Base-by-base conservation (phyloP, 92 coral and sea anemone genomes). In the Phenganax stokvisi region DNA sequence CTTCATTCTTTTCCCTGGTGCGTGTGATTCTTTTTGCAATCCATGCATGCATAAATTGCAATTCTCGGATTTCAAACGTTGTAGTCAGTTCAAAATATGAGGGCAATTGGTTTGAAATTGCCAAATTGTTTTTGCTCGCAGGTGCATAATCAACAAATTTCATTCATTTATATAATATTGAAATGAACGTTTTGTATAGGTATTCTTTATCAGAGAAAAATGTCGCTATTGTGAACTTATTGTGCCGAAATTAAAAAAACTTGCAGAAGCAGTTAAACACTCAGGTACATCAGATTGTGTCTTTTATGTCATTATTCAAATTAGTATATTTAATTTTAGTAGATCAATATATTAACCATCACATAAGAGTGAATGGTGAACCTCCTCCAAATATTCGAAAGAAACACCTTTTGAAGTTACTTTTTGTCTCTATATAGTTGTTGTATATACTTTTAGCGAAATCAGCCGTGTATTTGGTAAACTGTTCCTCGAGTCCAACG, bases 381-480 rank as follows among this genome's bases (percentile, higher is more conserved):
- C 65, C 0, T 13, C 25, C 2, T 59, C 25, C 2, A 59, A 59
- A 59, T 20, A 25, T 13, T 25, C 25, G 16, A 13, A 13, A 59
- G 25, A 25, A 59, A 59, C 3, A 37, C 5, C 3, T 1, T 6
- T 64, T 20, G 12, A 64, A 20, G 8, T n/a, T 64, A 8, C 3
- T 0, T 6, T 25, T 68, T 68, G 73, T 68, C 17, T 64, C 10
- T 10, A 30, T 68, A 37, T 37, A 5, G 47, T 37, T 37, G 47
- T 37, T 37, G 47, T 37, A 37, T 68, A 11, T n/a, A 30, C 47
- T 28, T 20, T 68, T 17, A 73, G 66, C 28, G 88, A 93, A 92
- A 63, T 92, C 88, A n/a, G 87, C 97, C 0, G 83, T 93, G 90
- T 92, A 88, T 66, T 80, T 93, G 53, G 87, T 92, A 92, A 93